These are phyloP conservation scores for Notarius lentiginosus DNA, from an alignment of 2,113 vertebrate genomes.

Conservation along the genomic window DNA sequence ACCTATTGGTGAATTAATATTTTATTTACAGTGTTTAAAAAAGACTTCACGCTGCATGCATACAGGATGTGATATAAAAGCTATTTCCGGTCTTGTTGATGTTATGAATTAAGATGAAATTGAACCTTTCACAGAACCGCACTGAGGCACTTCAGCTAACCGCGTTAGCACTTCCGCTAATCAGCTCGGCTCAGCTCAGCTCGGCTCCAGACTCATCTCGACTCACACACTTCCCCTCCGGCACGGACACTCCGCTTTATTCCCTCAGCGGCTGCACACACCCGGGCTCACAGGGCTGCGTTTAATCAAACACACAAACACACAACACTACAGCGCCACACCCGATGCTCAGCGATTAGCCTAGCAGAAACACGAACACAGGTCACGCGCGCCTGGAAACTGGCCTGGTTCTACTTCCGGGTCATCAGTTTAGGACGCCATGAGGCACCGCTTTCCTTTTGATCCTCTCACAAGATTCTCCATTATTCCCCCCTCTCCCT, in stretches of 20 bases:
- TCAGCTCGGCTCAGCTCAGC: background rate
- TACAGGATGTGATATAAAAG: too few species aligned
- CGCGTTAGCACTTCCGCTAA: background rate
- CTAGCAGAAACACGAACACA: background rate
- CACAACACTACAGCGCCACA: background rate
- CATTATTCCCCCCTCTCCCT: background rate
- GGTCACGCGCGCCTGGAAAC: background rate
- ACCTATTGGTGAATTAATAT: background rate
- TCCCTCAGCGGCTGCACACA: background rate
- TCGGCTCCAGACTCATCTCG: background rate
- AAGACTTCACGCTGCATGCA: background rate
- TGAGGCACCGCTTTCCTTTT: background rate
- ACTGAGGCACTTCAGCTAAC: background rate
- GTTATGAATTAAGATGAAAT: background rate
- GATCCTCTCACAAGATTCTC: too few species aligned
- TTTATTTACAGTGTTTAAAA: background rate
- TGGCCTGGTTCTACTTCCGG: background rate
- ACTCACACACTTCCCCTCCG: too few species aligned
- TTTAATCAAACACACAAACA: too few species aligned
- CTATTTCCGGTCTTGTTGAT: background rate
- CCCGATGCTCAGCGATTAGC: background rate
- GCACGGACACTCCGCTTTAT: background rate
- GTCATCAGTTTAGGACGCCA: background rate
- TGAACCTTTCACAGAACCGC: background rate
- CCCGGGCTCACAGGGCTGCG: fast-evolving